phyloP scores from a whole-genome alignment of 2,113 vertebrate genomes.

The Hymenochirus boettgeri region DNA sequence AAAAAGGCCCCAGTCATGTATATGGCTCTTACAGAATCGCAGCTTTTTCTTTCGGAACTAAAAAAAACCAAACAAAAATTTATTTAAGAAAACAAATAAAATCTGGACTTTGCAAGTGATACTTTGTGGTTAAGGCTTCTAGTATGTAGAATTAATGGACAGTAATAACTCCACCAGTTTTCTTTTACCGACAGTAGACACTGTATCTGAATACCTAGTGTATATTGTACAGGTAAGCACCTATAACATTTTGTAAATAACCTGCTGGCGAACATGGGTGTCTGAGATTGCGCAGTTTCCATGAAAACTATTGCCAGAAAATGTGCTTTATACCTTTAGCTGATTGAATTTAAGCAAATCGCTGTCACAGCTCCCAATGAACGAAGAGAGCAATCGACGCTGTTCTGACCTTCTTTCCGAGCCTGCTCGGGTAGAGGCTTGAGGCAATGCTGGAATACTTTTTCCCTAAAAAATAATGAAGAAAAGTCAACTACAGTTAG shows the following conservation, averaged over 20 bases:
- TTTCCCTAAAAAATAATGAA: conserved; percentile 72
- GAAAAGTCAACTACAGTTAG: no score
- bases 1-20: conserved; percentile 97
- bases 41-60: conserved; percentile 98
- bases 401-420: conserved; percentile 93
- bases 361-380: conserved; percentile 88
- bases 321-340: conserved; percentile 78
- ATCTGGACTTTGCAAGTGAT: no score
- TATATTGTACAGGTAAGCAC: no score
- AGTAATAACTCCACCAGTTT: no score
- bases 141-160: no score
- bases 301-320: neutral
- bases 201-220: no score
- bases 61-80: neutral
- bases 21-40: conserved; percentile 92
- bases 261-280: no score
- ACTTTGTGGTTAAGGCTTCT: no score
- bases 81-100: no score
- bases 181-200: no score
- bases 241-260: no score
- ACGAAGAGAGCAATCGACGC: conserved; percentile 86
- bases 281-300: no score
- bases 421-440: conserved; percentile 86
- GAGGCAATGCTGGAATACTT: conserved; percentile 94
- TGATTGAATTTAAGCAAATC: conserved; percentile 98